Evolutionary conservation across 2,797 vertebrate species (phyloP), one percentile per base, ranked within the genome.

Genomic region (Coregonus suidteri): DNA sequence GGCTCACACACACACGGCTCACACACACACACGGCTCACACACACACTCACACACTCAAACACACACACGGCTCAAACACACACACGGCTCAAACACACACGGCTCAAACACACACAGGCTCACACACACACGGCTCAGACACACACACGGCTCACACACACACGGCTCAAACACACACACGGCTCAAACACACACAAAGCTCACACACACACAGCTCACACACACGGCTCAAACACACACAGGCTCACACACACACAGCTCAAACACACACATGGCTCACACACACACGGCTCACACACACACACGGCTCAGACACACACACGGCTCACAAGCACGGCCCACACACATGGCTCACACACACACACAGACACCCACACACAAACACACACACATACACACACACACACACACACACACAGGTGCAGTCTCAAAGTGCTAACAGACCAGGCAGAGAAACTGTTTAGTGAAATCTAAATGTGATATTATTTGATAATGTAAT

Each of bases 401-500:
- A 20, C 20, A 47, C 34, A 66, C 70, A 71, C 75, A 18, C 64
- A 37, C 54, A 69, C 35, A 70, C 66, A 81, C 51, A 35, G 74
- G 82, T 66, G 79, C 77, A 35, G 70, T 53, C 67, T 74, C 37
- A 81, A 79, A 76, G 73, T 79, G 71, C 25, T 83, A 72, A 74
- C 37, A 59, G n/a, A n/a, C 34, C 37, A 25, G 41, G 41, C 41
- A 47, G 41, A 47, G 41, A 9, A 47, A 47, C 41, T 47, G 41
- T 30, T 62, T 6, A 0, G 31, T 65, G 75, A 86, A 67, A 79
- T 76, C 71, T 72, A 83, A 87, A 82, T 73, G 64, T 75, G 73
- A 66, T 65, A 77, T 82, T 86, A 66, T 66, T 66, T 31, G 83
- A 90, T 90, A 66, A 83, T 73, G 73, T 84, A 83, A 84, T 87